phyloP scores from a whole-genome alignment of 2,888 invertebrate species.

The Crocallis elinguaria region DNA sequence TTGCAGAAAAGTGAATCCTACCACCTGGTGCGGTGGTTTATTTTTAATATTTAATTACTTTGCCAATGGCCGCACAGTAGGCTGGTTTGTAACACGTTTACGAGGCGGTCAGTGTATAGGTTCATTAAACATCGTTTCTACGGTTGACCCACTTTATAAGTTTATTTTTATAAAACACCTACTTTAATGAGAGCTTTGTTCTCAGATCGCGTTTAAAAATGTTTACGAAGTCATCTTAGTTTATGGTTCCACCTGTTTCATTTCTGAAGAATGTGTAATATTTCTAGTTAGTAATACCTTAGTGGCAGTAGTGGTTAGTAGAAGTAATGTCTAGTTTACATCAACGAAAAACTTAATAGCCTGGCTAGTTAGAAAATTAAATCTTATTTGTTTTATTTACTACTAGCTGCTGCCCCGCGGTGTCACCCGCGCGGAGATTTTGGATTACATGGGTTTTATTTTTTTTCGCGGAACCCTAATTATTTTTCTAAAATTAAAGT shows the following conservation, averaged over 20 bases:
- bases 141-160: slow-evolving; percentile 61
- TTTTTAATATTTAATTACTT: slow-evolving; percentile 18
- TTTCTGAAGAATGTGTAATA: slow-evolving; percentile 1
- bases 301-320: too few relatives aligned
- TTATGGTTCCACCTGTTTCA: slow-evolving; percentile 30
- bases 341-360: too few relatives aligned
- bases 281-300: background rate
- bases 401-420: too few relatives aligned
- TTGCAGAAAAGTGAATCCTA: too few relatives aligned
- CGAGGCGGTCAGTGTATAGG: slow-evolving; percentile 45
- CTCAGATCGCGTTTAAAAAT: slow-evolving; percentile 16
- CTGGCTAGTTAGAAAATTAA: too few relatives aligned
- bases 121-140: slow-evolving; percentile 54
- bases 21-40: background rate
- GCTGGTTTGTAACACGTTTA: slow-evolving; percentile 47
- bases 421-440: too few relatives aligned
- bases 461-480: too few relatives aligned
- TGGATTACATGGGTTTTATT: too few relatives aligned
- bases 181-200: slow-evolving; percentile 45
- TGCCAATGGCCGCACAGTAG: slow-evolving; percentile 26
- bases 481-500: too few relatives aligned
- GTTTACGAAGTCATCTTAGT: slow-evolving; percentile 17
- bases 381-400: too few relatives aligned
- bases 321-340: too few relatives aligned
- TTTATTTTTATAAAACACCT: slow-evolving; percentile 50